A percentile compares a stretch with the other conserved stretches of the same genome.
Conservation (phyloP, 2,888 invertebrate genomes). For the Sisyra nigra region DNA sequence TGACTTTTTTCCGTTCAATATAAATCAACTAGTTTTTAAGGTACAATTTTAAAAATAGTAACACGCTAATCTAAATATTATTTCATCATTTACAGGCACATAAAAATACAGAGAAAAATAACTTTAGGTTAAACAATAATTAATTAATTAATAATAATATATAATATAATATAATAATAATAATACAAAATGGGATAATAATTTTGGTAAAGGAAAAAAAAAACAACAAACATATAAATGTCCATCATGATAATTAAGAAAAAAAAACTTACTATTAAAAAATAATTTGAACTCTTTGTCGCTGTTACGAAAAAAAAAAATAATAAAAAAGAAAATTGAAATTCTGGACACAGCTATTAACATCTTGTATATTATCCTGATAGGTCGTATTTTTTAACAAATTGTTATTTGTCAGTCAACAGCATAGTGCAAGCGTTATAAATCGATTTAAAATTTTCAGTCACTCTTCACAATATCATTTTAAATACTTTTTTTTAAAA, state of each 20-base stretch:
- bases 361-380: too few species aligned
- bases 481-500: too few species aligned
- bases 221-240: conserved; percentile 4
- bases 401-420: too few species aligned
- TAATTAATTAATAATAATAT: conserved; percentile 10
- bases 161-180: conserved; percentile 1
- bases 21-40: conserved; percentile 8
- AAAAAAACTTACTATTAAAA: conserved; percentile 4
- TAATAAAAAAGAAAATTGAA: conserved; percentile 5
- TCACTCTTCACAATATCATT: too few species aligned
- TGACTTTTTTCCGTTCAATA: conserved; percentile 6
- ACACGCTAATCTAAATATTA: conserved; percentile 18
- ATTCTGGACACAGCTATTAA: conserved; percentile 7
- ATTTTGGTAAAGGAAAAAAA: background rate
- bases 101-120: conserved; percentile 15
- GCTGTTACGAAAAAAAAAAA: conserved; percentile 6
- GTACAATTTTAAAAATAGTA: conserved; percentile 9
- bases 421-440: too few species aligned
- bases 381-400: too few species aligned
- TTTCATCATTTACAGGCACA: conserved; percentile 19
- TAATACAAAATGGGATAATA: conserved; percentile 1
- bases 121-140: conserved; percentile 18
- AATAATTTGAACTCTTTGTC: conserved; percentile 9
- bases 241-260: background rate
- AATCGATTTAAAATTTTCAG: background rate